Evolutionary conservation across 2,888 invertebrate genomes (phyloP).

Genomic region (Chrysodeixis includens): DNA sequence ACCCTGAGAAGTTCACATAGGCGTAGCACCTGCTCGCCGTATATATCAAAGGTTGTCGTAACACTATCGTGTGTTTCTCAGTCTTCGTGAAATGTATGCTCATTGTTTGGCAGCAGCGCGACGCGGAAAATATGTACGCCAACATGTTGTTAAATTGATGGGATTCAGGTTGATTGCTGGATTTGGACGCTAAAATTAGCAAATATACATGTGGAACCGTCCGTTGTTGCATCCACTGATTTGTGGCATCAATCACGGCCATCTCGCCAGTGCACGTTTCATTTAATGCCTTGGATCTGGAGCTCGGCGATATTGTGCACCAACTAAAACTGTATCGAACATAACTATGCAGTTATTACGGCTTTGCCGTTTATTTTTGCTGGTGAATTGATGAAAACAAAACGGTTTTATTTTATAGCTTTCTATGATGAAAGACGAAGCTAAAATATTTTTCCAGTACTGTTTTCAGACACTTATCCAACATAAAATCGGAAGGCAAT

Average conservation of each 20-base stretch:
- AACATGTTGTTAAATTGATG: conserved; percentile 71
- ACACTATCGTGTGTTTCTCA: conserved; percentile 60
- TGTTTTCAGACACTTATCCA: too few species aligned
- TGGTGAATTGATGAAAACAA: conserved; percentile 18
- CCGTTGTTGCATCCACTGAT: conserved; percentile 54
- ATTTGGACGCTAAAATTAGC: conserved; percentile 61
- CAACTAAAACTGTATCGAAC: conserved; percentile 40
- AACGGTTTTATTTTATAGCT: neutral
- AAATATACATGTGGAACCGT: conserved; percentile 58
- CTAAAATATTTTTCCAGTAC: too few species aligned
- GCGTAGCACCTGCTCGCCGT: conserved; percentile 73
- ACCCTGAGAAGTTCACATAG: conserved; percentile 69
- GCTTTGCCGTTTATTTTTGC: conserved; percentile 37
- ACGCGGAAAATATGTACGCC: conserved; percentile 73
- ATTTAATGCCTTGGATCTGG: conserved; percentile 30
- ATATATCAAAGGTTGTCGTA: conserved; percentile 74
- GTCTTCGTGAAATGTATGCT: conserved; percentile 62
- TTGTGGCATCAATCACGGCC: conserved; percentile 49
- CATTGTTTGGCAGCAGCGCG: conserved; percentile 79
- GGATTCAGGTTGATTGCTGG: conserved; percentile 65
- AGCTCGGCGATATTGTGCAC: conserved; percentile 29
- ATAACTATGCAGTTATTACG: conserved; percentile 25
- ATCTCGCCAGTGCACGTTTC: conserved; percentile 26
- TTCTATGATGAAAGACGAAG: neutral
- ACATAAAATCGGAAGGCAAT: neutral